Evolutionary conservation across 2,113 vertebrate genomes (phyloP), one percentile per base, ranked within the genome.

Genomic region (Alligator mississippiensis): DNA sequence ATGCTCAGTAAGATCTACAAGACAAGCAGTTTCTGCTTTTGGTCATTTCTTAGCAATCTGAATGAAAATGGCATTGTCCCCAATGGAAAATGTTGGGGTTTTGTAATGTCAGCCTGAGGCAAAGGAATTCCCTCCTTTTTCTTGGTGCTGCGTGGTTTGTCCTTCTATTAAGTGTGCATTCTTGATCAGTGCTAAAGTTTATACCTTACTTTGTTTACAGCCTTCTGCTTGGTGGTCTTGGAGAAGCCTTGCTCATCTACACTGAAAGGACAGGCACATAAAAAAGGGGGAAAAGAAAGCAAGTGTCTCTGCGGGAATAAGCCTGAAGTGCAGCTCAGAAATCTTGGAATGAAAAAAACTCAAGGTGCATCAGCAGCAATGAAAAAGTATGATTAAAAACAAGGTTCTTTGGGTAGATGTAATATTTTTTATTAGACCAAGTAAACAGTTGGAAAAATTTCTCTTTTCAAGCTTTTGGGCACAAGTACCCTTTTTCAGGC

Each of bases 231-330:
- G 96, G 98, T 70, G 98, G 97, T 18, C 91, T 97, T 47, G 99
- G 98, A 80, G 99, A 99, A 96, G 98, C 98, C 58, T 94, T 99
- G 96, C 97, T 99, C 95, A 87, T 99, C 66, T 98, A 99, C 88
- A 97, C 98, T 2, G 98, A 99, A 87, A 92, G 22, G 85, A 98
- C 95, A 84, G 95, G 97, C 62, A 83, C 95, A 9, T 98, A 95
- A 97, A 76, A 89, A 88, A 95, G 72, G 89, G 47, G 47, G 7
- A 18, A 28, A 80, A 57, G 83, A 38, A 93, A 85, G 55, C 77
- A 57, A 11, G 13, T 62, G 84, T 68, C 47, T 89, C 22, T 34
- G 60, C 28, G 38, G 89, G 76, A 84, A 82, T 70, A 74, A 70
- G 61, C 63, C 93, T 94, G 70, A 61, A 77, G 79, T 80, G 4